Conservation (phyloP, 2,797 vertebrate species). For the Distichodus sexfasciatus region DNA sequence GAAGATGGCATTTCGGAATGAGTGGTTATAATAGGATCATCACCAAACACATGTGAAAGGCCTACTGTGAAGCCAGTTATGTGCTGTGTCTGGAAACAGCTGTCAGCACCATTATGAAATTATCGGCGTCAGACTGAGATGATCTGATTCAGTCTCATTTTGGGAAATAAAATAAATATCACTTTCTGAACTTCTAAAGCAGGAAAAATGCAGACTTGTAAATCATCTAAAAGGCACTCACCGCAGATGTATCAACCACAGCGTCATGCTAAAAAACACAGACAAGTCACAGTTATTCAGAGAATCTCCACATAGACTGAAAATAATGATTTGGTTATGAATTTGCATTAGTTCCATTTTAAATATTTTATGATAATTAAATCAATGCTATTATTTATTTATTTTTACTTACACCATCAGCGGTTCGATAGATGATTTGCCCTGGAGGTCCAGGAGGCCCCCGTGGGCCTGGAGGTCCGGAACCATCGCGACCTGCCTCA, state of each 20-base stretch:
- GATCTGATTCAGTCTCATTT: neutral
- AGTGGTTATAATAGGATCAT: neutral
- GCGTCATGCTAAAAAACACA: constrained; percentile 57
- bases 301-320: no score
- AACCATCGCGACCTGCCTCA: constrained; percentile 82
- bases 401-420: constrained; percentile 58
- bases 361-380: no score
- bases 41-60: neutral
- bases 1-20: constrained; percentile 7
- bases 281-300: no score
- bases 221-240: neutral
- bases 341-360: neutral
- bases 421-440: constrained; percentile 68
- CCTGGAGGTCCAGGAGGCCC: constrained; percentile 90
- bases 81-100: neutral
- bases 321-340: neutral
- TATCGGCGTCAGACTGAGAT: neutral
- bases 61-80: neutral
- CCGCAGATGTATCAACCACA: constrained; percentile 8
- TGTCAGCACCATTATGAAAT: neutral
- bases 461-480: constrained; percentile 77
- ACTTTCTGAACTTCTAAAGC: no score
- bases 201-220: neutral
- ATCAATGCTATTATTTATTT: neutral
- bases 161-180: no score